A percentile compares a stretch with the other conserved stretches of the same genome.
These are phyloP conservation scores for Drosophila littoralis DNA, from an alignment of 1,140 invertebrate species.

Conservation along the genomic window DNA sequence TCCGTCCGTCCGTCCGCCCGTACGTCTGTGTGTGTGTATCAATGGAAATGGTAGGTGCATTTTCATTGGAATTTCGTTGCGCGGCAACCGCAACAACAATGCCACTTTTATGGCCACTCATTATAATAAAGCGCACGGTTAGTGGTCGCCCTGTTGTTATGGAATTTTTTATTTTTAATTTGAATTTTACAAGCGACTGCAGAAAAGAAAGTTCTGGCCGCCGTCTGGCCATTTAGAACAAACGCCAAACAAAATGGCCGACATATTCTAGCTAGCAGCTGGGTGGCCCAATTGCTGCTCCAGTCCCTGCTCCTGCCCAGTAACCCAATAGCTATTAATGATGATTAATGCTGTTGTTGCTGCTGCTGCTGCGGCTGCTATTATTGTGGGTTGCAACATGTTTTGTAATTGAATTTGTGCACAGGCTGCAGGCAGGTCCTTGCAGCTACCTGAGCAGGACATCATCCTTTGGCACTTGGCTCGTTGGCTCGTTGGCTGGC, in stretches of 20 bases:
- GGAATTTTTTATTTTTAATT: conserved; percentile 73
- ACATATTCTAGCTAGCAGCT: conserved; percentile 10
- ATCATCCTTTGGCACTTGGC: conserved; percentile 38
- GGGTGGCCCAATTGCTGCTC: conserved; percentile 35
- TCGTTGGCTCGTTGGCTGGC: neutral
- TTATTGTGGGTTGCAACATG: conserved; percentile 65
- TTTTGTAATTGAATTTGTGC: conserved; percentile 67
- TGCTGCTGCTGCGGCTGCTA: conserved; percentile 3
- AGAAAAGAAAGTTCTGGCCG: conserved; percentile 64
- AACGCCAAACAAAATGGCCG: conserved; percentile 37
- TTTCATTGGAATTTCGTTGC: conserved; percentile 73
- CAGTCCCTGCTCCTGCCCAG: conserved; percentile 30
- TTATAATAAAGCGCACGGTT: conserved; percentile 83
- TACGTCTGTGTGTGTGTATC: conserved; percentile 60
- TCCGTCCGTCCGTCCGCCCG: conserved; percentile 1
- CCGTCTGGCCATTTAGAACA: neutral
- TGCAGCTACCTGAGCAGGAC: conserved; percentile 53
- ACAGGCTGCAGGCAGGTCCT: conserved; percentile 51
- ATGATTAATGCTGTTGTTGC: conserved; percentile 66
- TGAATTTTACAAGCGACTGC: conserved; percentile 68
- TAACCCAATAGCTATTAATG: conserved; percentile 75
- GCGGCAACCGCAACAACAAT: conserved; percentile 51
- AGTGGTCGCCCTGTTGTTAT: conserved; percentile 65
- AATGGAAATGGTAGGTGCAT: conserved; percentile 74
- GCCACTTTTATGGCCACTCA: conserved; percentile 79